Conservation (phyloP, 2,113 vertebrate genomes). For the Amblyornis subalaris region DNA sequence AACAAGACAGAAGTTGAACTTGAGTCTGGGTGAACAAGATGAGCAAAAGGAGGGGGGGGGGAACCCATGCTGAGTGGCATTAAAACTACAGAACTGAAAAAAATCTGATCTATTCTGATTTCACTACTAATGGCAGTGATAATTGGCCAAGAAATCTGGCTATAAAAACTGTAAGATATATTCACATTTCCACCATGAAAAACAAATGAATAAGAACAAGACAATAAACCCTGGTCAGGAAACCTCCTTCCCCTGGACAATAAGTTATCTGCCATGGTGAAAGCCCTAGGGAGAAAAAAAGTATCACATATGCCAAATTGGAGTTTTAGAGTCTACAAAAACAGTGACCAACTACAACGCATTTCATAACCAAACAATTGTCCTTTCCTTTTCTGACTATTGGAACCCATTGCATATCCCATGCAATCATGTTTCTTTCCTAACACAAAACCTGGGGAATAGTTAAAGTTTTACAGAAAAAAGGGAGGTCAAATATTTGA, state of each 20-base stretch:
- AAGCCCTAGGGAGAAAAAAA: rapidly evolving
- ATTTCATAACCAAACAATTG: not conserved
- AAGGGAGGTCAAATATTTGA: not conserved
- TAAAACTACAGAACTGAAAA: not conserved
- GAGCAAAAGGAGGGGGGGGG: not conserved
- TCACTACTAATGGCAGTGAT: not conserved
- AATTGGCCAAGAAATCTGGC: not conserved
- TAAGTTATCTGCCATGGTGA: not conserved
- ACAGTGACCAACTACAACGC: not conserved
- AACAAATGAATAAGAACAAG: not conserved
- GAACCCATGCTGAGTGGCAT: not conserved
- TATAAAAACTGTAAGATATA: not conserved
- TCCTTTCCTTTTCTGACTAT: not conserved
- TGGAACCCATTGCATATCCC: not conserved
- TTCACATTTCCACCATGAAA: not conserved
- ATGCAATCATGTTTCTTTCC: not conserved
- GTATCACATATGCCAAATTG: not conserved
- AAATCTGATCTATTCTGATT: not conserved
- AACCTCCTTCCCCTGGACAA: not conserved
- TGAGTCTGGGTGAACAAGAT: not conserved
- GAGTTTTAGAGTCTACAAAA: not conserved
- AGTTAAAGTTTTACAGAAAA: not conserved
- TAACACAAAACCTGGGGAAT: not conserved
- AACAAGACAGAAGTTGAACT: not conserved
- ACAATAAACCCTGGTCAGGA: not conserved